Evolutionary conservation across 1,140 invertebrate species (phyloP), one percentile per base, ranked within the genome.

Genomic region (Acromyrmex echinatior): DNA sequence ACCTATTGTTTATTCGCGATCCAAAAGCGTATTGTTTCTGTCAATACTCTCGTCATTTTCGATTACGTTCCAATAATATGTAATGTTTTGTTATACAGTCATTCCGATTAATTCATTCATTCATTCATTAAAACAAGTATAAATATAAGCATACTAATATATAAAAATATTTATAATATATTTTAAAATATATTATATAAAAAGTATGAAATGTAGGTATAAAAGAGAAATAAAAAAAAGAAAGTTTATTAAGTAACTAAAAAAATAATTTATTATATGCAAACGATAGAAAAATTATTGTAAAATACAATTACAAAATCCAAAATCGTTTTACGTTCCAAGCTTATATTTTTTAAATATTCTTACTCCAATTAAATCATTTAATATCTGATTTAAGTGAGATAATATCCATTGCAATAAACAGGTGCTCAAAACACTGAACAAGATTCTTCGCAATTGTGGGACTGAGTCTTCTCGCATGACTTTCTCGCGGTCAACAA

Each of bases 21-120:
- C 3, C 39, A 12, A 51, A 51, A 51, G 31, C 14, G 31, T 21
- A 63, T 78, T 78, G 21, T 78, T 78, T 56, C 71, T 31, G 71
- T 35, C 51, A 56, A n/a, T 35, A 78, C 39, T 63, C 21, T 63
- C 35, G 16, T 78, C 5, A 0, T 62, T 58, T 16, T 25, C 21
- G 18, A 5, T 21, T 45, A 3, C 14, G 39, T 31, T 16, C 5
- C 39, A 10, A 49, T 25, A 45, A 78, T 49, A 49, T 49, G 39
- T n/a, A 35, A 74, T n/a, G 18, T 18, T n/a, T 63, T n/a, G 9
- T 62, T 77, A 39, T 60, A 39, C 1, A 53, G 2, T 62, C 16
- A 3, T 62, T 49, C 1, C 2, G 1, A 25, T 62, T 28, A 39
- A 39, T 39, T 60, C 35, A 74, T 62, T 25, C 39, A 39, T 39